Evolutionary conservation across 2,797 vertebrate species (phyloP).

Genomic region (Intellagama lesueurii): DNA sequence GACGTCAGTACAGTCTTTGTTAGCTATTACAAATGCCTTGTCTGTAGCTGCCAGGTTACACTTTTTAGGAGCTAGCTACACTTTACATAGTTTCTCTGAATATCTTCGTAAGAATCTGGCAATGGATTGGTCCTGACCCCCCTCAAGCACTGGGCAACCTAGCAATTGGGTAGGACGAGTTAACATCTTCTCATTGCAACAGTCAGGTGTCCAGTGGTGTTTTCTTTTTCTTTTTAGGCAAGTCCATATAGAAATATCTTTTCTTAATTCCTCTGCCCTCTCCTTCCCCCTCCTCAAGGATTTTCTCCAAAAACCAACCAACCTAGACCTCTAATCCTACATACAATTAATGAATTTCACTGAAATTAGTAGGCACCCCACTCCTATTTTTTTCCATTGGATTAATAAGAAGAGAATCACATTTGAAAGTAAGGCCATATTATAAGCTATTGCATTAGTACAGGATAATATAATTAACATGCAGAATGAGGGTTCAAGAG

Average conservation of each 20-base stretch:
- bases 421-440: background rate
- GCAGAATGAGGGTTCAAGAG: background rate
- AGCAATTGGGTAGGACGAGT: too few species aligned
- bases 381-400: background rate
- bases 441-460: background rate
- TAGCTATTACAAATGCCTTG: background rate
- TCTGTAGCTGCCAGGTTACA: background rate
- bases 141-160: too few species aligned
- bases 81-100: too few species aligned
- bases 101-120: too few species aligned
- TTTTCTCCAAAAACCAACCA: background rate
- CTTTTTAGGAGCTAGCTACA: background rate
- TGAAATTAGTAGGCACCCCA: background rate
- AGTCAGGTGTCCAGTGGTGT: background rate
- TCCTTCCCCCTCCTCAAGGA: background rate
- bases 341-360: background rate
- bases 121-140: too few species aligned
- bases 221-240: background rate
- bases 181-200: too few species aligned
- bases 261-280: background rate
- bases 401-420: conserved; percentile 6
- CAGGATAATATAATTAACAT: background rate
- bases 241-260: background rate
- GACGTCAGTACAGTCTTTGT: background rate
- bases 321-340: background rate